Conservation (phyloP, 1,140 invertebrate species). For the Brachionus angularis region DNA sequence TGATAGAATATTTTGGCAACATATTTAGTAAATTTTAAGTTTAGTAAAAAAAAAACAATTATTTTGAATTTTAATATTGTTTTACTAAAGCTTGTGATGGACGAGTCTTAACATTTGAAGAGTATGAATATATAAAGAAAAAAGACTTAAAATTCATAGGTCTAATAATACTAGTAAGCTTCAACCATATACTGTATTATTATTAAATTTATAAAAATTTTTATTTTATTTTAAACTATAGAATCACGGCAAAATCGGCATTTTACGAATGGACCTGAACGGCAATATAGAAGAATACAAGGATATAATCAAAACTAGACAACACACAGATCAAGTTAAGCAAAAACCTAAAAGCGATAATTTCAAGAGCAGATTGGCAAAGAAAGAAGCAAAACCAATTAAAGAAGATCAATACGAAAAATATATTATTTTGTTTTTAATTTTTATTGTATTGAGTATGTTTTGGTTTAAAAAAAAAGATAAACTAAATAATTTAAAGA, state of each 20-base stretch:
- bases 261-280: neutral
- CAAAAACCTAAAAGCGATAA: too few relatives aligned
- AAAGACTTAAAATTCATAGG: neutral
- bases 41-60: neutral
- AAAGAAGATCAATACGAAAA: neutral
- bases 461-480: constrained; percentile 25
- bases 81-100: constrained; percentile 7
- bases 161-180: neutral
- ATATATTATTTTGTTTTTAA: constrained; percentile 19
- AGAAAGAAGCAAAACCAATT: neutral
- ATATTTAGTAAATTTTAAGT: constrained; percentile 3
- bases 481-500: neutral
- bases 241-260: neutral
- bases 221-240: constrained; percentile 8
- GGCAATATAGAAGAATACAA: neutral
- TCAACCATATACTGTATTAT: too few relatives aligned
- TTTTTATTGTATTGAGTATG: constrained; percentile 23
- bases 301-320: neutral
- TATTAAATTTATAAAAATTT: neutral
- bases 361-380: too few relatives aligned
- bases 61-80: neutral
- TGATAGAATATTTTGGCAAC: constrained; percentile 31
- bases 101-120: neutral
- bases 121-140: neutral
- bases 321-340: too few relatives aligned